Base-by-base conservation (phyloP, 1,140 invertebrate species). In the Bombus impatiens region DNA sequence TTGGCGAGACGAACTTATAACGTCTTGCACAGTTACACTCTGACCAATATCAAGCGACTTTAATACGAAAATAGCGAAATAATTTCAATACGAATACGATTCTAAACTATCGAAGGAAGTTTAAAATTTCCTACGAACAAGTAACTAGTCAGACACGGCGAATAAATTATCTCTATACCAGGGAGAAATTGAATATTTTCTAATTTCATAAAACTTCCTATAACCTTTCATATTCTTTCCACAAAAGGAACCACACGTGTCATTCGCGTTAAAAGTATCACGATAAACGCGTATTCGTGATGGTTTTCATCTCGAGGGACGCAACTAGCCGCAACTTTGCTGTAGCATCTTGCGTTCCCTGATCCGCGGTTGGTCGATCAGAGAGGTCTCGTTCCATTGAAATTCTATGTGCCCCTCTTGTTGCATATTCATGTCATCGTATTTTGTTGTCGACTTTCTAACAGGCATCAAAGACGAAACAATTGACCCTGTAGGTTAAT, bases 401-500 rank as follows among this genome's bases (percentile, higher is more conserved):
- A 77, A 77, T 82, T 76, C 72, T 47, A 47, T 18, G 72, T 47
- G 32, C 28, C 25, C 4, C 25, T 13, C 32, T 18, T 40, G 32
- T 59, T 83, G 81, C 59, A 83, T 77, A 77, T 83, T 83, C 74
- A 77, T 83, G 62, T 57, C 74, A 15, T 25, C 18, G 35, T 78
- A 68, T 81, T 81, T 72, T 72, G 79, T 72, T 53, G 79, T 53
- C 47, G 79, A 81, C 68, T 81, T 70, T 81, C 79, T 59, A 81
- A 40, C 62, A 68, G 35, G 44, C 82, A 62, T 77, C 44, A 47
- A 37, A 78, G 44, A 77, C 62, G 62, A 53, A 78, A 68, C 74
- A 62, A 83, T 83, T 68, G 59, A 83, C 62, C 82, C 47, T 35
- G 13, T 32, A 44, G 72, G 82, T 83, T 83, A 83, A 83, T 77